A percentile compares a stretch with the other conserved stretches of the same genome.
Conservation (phyloP, 2,113 vertebrate genomes). For the Ammodytes dubius region DNA sequence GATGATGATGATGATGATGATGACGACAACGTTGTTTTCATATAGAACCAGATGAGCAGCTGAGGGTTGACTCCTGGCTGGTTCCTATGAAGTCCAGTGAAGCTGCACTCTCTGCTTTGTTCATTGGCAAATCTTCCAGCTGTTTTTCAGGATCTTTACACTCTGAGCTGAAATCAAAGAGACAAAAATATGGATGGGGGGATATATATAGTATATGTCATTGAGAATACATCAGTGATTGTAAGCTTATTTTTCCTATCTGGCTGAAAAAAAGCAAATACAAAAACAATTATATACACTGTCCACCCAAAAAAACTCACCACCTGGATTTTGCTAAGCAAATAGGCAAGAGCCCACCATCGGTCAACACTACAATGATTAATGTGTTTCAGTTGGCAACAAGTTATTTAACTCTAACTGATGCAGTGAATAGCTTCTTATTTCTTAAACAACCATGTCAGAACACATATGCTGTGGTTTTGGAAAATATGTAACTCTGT, state of each 20-base stretch:
- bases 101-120: conserved; percentile 21
- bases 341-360: too few relatives aligned
- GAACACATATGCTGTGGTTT: too few relatives aligned
- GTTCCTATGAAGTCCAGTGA: conserved; percentile 40
- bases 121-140: conserved; percentile 32
- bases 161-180: conserved; percentile 58
- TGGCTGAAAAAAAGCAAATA: neutral
- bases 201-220: neutral
- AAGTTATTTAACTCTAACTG: too few relatives aligned
- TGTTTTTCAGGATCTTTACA: conserved; percentile 40
- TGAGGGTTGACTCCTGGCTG: conserved; percentile 47
- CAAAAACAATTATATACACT: neutral
- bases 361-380: too few relatives aligned
- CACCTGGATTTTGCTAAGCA: too few relatives aligned
- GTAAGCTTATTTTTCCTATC: neutral
- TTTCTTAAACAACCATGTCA: too few relatives aligned
- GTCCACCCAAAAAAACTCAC: too few relatives aligned
- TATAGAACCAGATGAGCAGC: conserved; percentile 36
- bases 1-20: neutral
- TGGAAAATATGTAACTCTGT: too few relatives aligned
- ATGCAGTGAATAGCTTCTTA: too few relatives aligned
- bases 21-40: conserved; percentile 31
- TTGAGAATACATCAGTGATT: conserved; percentile 4
- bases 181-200: neutral
- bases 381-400: too few relatives aligned